These are phyloP conservation scores for Drosophila ficusphila DNA, from an alignment of 1,140 invertebrate species.

Conservation along the genomic window DNA sequence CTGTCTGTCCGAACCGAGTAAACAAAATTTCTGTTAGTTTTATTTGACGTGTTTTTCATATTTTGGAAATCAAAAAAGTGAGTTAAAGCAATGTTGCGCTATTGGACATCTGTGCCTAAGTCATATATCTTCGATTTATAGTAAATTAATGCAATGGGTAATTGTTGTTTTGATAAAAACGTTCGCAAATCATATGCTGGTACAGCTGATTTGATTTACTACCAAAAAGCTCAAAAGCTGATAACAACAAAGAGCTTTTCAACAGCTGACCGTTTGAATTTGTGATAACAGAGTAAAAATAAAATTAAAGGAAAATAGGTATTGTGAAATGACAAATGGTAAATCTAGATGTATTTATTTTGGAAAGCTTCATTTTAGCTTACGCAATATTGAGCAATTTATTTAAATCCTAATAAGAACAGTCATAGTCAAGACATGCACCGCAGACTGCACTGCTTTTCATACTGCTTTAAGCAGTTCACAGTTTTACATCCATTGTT, in stretches of 20 bases:
- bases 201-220: constrained; percentile 38
- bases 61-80: not conserved
- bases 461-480: not conserved
- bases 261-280: not conserved
- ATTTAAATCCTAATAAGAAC: too few species aligned
- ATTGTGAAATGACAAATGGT: too few species aligned
- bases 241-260: constrained; percentile 2
- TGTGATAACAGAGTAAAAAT: not conserved
- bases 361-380: too few species aligned
- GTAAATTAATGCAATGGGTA: too few species aligned
- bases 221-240: constrained; percentile 17
- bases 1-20: not conserved
- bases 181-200: not conserved
- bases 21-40: not conserved
- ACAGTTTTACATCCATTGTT: not conserved
- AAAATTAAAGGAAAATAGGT: not conserved
- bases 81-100: too few species aligned
- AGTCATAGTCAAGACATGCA: not conserved
- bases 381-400: not conserved
- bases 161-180: too few species aligned
- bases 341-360: not conserved
- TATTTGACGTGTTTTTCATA: not conserved
- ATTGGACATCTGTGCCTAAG: too few species aligned
- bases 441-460: not conserved
- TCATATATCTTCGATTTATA: too few species aligned